Evolutionary conservation across 2,113 vertebrate species (phyloP).

Genomic region (Stictonetta naevosa): DNA sequence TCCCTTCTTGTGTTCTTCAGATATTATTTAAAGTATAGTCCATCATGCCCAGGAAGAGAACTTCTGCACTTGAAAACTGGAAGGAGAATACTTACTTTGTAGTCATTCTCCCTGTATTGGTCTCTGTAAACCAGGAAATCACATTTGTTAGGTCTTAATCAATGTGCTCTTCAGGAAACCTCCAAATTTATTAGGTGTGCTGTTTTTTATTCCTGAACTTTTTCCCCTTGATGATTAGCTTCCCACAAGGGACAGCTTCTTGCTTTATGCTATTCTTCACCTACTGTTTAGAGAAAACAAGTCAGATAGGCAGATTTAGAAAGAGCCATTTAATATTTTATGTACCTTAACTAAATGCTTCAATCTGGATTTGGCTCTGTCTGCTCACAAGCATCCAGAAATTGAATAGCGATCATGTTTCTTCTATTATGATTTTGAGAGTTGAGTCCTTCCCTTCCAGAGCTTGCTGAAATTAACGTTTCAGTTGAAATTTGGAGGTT

Average conservation of each 20-base stretch:
- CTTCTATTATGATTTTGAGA: neutral
- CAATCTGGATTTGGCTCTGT: neutral
- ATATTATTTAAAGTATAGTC: neutral
- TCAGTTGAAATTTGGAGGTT: neutral
- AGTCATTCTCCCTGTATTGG: neutral
- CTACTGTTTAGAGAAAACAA: neutral
- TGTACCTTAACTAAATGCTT: neutral
- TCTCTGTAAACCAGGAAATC: neutral
- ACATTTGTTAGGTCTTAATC: neutral
- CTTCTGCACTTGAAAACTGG: neutral
- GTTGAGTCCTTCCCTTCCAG: neutral
- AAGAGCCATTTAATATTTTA: conserved; percentile 12
- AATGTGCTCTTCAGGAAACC: neutral
- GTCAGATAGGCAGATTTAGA: neutral
- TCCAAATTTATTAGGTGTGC: neutral
- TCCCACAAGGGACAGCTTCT: neutral
- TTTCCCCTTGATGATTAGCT: neutral
- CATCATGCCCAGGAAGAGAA: neutral
- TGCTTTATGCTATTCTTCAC: neutral
- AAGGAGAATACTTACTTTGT: neutral
- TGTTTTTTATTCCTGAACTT: neutral
- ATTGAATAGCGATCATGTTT: neutral
- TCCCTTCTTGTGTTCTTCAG: neutral
- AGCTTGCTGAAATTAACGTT: neutral
- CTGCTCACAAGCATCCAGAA: neutral